phyloP scores from a whole-genome alignment of 2,888 invertebrate genomes.

The Parochlus steinenii region DNA sequence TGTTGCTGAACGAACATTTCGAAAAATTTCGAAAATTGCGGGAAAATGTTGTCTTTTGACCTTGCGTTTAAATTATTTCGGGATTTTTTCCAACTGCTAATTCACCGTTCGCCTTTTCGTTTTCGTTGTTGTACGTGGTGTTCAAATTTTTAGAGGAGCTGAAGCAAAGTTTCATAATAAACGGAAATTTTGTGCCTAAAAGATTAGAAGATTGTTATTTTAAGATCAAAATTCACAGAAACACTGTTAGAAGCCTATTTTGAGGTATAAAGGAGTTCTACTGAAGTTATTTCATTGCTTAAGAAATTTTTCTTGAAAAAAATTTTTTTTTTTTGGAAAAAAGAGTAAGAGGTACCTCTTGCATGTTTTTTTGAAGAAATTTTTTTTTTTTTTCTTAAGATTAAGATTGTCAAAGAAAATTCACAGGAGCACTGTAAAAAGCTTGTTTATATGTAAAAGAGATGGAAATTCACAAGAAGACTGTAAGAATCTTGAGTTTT shows the following conservation, averaged over 20 bases:
- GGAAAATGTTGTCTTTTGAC: no score
- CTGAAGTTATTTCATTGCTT: neutral
- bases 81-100: no score
- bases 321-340: no score
- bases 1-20: no score
- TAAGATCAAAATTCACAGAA: neutral
- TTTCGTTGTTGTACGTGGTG: slow-evolving; percentile 39
- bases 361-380: neutral
- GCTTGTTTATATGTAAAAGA: no score
- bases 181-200: slow-evolving; percentile 92
- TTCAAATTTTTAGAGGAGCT: slow-evolving; percentile 53
- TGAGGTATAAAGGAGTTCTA: neutral
- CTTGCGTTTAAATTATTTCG: no score
- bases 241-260: no score
- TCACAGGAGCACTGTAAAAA: no score
- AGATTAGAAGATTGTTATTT: slow-evolving; percentile 18
- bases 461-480: no score
- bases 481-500: no score
- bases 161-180: slow-evolving; percentile 97
- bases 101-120: slow-evolving; percentile 28
- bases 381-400: slow-evolving; percentile 2
- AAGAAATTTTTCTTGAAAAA: no score
- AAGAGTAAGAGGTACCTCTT: neutral
- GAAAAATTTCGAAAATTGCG: no score
- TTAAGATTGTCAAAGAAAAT: neutral